Percentiles rank a stretch among this genome's conserved stretches.
Conservation (phyloP, 2,113 vertebrate species). For the Gavialis gangeticus region DNA sequence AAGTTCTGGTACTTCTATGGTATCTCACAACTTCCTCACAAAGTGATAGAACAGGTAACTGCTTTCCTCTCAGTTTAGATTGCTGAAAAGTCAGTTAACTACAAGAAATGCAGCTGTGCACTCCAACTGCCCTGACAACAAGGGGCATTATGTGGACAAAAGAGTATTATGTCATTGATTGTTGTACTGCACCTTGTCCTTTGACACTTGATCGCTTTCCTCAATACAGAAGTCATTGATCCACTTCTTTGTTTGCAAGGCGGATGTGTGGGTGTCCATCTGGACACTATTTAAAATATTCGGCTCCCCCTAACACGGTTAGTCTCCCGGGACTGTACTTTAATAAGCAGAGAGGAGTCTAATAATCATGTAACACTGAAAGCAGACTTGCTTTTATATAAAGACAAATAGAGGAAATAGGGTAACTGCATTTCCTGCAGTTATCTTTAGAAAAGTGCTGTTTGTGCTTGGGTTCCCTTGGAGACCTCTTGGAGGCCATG, state of each 20-base stretch:
- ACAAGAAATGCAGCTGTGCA: neutral
- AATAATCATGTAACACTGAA: fast-evolving
- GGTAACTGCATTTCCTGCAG: fast-evolving
- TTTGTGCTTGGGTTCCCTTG: neutral
- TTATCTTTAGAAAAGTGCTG: neutral
- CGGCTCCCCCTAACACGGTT: fast-evolving
- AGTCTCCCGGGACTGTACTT: neutral
- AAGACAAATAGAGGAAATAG: neutral
- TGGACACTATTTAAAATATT: fast-evolving
- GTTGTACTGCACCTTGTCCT: neutral
- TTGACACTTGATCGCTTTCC: fast-evolving
- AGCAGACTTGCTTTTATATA: neutral
- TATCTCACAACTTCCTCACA: neutral
- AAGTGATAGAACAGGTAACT: neutral
- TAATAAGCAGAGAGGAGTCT: neutral
- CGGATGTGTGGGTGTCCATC: neutral
- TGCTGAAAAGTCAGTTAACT: neutral
- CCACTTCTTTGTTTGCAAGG: fast-evolving
- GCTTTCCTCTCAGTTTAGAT: neutral
- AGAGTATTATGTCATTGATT: fast-evolving
- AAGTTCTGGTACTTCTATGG: neutral
- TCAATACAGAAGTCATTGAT: neutral
- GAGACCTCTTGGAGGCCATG: neutral
- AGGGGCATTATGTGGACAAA: neutral
- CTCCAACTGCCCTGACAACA: neutral